Conservation (phyloP, 2,113 vertebrate genomes). For the Cygnus buccinator region DNA sequence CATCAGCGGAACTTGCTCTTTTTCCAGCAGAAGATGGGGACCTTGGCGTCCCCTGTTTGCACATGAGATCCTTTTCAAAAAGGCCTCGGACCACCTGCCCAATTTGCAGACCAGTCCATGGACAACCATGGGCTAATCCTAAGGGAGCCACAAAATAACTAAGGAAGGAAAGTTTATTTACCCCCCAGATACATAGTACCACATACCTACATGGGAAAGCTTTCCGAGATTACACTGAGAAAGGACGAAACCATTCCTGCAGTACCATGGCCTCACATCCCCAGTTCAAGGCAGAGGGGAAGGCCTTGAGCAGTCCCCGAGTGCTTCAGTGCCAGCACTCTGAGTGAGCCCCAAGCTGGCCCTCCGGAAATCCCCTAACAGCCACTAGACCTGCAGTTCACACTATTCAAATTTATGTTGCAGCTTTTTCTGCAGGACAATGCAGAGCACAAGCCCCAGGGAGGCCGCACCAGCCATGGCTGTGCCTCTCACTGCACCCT, state of each 20-base stretch:
- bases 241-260: background rate
- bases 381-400: too few species aligned
- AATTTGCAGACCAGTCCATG: fast-evolving
- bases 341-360: fast-evolving
- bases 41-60: background rate
- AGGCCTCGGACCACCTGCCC: background rate
- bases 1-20: background rate
- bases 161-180: background rate
- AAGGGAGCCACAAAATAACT: background rate
- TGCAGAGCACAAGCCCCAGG: fast-evolving
- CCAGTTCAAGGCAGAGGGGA: background rate
- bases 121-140: background rate
- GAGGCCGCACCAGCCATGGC: background rate
- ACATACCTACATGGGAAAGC: background rate
- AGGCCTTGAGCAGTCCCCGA: background rate
- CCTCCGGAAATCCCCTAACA: background rate
- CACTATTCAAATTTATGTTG: fast-evolving
- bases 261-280: background rate
- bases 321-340: background rate
- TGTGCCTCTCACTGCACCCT: background rate
- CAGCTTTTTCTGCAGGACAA: background rate
- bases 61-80: background rate
- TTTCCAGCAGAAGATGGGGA: background rate
- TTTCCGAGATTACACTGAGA: background rate
- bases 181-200: background rate